These are phyloP conservation scores for Alcedo quadribrachys DNA, from an alignment of 2,797 vertebrate genomes.

Conservation along the genomic window DNA sequence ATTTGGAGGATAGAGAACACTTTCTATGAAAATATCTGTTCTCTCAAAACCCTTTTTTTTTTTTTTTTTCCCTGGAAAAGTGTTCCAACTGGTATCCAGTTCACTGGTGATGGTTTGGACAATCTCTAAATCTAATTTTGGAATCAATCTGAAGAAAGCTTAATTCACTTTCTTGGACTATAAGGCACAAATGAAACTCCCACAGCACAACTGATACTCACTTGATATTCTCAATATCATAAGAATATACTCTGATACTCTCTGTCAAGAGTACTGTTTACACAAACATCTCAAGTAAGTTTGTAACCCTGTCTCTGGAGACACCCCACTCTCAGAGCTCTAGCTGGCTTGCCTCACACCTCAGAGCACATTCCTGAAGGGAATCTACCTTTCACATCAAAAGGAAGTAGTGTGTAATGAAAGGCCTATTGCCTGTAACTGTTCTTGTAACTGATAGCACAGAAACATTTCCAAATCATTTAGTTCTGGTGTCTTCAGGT, in stretches of 20 bases:
- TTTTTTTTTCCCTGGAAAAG: background rate
- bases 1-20: background rate
- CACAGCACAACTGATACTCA: background rate
- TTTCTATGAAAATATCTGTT: slow-evolving; percentile 21
- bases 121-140: background rate
- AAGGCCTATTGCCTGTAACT: background rate
- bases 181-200: background rate
- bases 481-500: slow-evolving; percentile 28
- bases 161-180: background rate
- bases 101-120: background rate
- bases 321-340: background rate
- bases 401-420: background rate
- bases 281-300: background rate
- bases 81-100: background rate
- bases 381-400: slow-evolving; percentile 11
- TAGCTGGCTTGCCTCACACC: background rate
- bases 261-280: background rate
- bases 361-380: background rate
- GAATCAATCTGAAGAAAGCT: background rate
- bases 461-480: background rate
- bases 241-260: background rate
- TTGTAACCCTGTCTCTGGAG: background rate
- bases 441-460: background rate
- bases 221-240: background rate
- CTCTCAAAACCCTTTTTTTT: background rate